Evolutionary conservation across 2,888 invertebrate species (phyloP).

Genomic region (Epicampocera succincta): DNA sequence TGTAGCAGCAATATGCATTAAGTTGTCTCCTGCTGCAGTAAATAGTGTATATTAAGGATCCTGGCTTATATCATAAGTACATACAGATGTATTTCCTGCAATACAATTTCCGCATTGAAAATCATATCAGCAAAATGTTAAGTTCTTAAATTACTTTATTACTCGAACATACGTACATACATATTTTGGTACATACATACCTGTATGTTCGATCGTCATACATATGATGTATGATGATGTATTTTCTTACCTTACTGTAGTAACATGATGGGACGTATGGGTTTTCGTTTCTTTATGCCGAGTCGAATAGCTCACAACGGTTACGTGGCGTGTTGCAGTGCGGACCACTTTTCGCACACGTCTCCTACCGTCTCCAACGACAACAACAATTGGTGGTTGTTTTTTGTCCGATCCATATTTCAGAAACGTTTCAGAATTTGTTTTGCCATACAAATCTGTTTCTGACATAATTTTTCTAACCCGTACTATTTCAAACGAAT

Average conservation of each 20-base stretch:
- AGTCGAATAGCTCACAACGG: constrained; percentile 82
- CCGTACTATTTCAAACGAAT: constrained; percentile 16
- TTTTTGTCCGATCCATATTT: constrained; percentile 79
- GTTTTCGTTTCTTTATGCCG: constrained; percentile 81
- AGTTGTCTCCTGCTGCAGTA: no score
- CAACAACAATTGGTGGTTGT: constrained; percentile 81
- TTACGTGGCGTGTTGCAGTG: constrained; percentile 81
- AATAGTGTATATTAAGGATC: no score
- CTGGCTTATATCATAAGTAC: no score
- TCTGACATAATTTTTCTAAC: constrained; percentile 75
- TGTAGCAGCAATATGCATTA: no score
- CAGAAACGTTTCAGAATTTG: constrained; percentile 78
- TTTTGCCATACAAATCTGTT: constrained; percentile 74
- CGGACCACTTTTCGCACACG: constrained; percentile 81
- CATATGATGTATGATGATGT: no score
- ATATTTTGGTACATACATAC: no score
- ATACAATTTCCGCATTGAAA: no score
- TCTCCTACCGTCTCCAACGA: constrained; percentile 81
- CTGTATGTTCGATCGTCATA: no score
- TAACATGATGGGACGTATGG: constrained; percentile 82
- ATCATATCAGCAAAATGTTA: no score
- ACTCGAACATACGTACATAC: no score
- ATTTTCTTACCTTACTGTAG: constrained; percentile 81
- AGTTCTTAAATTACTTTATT: no score
- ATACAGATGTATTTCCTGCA: no score